phyloP scores from a whole-genome alignment of 2,888 invertebrate species.

The Drosophila rubida region DNA sequence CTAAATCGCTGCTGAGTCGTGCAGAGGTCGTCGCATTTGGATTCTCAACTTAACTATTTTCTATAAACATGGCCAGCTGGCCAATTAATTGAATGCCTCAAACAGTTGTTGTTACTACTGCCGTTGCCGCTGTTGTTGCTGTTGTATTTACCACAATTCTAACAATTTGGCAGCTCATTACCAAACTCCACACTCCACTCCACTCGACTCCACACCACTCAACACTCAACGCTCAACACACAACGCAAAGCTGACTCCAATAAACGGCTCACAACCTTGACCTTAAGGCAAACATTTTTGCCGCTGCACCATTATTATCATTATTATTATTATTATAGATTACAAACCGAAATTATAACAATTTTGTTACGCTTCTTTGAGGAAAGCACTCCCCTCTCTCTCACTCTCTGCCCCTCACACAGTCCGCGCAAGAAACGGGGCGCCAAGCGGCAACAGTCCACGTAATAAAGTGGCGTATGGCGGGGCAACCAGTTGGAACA shows the following conservation, averaged over 20 bases:
- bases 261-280: constrained; percentile 77
- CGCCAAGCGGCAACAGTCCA: constrained; percentile 45
- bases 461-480: constrained; percentile 75
- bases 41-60: constrained; percentile 57
- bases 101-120: constrained; percentile 22
- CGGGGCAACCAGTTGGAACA: constrained; percentile 75
- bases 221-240: constrained; percentile 7
- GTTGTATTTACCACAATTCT: constrained; percentile 62
- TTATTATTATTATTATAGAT: constrained; percentile 64
- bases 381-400: constrained; percentile 54
- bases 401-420: not conserved
- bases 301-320: constrained; percentile 47
- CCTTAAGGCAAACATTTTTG: constrained; percentile 58
- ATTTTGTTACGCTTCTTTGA: constrained; percentile 82
- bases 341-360: constrained; percentile 75
- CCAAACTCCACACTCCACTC: constrained; percentile 35
- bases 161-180: constrained; percentile 80
- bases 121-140: constrained; percentile 11
- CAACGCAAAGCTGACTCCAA: constrained; percentile 62
- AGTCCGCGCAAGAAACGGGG: constrained; percentile 18
- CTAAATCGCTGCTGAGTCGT: constrained; percentile 68
- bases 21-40: constrained; percentile 64
- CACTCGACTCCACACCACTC: constrained; percentile 19
- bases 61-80: constrained; percentile 59
- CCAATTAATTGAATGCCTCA: constrained; percentile 60